phyloP scores from a whole-genome alignment of 2,113 vertebrate genomes.

The Megalops atlanticus region DNA sequence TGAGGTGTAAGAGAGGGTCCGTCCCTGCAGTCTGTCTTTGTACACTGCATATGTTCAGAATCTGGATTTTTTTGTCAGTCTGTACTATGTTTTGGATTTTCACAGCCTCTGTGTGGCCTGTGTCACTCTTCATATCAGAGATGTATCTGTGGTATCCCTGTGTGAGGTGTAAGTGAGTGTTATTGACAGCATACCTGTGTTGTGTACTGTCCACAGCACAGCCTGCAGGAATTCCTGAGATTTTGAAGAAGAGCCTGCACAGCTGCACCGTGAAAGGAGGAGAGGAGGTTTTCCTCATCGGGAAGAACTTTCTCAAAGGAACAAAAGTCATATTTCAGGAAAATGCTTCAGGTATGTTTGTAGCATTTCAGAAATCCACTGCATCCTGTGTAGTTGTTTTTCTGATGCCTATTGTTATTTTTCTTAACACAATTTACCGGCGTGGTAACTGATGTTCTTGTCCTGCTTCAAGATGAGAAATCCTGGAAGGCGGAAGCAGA shows the following conservation, averaged over 20 bases:
- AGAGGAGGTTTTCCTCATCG: constrained; percentile 95
- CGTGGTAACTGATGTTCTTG: not conserved
- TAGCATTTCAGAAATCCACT: not conserved
- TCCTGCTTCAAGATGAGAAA: constrained; percentile 83
- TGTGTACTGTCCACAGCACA: constrained; percentile 76
- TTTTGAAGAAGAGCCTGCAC: constrained; percentile 97
- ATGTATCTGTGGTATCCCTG: not conserved
- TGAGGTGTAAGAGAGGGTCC: no score
- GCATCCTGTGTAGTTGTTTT: not conserved
- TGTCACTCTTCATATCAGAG: not conserved
- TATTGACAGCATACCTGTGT: not conserved
- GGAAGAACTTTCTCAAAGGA: constrained; percentile 99
- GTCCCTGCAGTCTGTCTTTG: no score
- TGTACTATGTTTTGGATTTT: not conserved
- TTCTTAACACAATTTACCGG: not conserved
- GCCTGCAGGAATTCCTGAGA: constrained; percentile 94
- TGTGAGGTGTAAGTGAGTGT: not conserved
- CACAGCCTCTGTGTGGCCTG: no score
- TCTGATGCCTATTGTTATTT: not conserved
- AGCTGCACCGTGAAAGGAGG: constrained; percentile 90
- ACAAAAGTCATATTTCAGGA: constrained; percentile 98
- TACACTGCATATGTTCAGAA: no score
- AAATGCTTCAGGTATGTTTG: constrained; percentile 81
- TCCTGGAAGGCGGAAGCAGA: constrained; percentile 97
- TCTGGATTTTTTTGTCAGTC: no score